These are phyloP conservation scores for Perca fluviatilis DNA, from an alignment of 2,113 vertebrate species.

Conservation along the genomic window DNA sequence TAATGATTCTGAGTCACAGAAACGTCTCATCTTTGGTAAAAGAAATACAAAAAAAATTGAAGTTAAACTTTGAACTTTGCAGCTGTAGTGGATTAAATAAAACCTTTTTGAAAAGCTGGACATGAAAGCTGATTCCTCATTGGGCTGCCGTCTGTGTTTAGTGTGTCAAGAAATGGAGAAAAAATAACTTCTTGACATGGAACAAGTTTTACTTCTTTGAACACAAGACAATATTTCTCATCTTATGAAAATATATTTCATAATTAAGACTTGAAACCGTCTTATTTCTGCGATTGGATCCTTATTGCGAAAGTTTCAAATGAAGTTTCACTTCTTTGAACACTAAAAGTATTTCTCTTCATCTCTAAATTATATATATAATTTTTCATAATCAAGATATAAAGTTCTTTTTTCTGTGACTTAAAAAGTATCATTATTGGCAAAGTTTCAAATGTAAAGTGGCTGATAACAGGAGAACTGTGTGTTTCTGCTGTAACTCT, in stretches of 20 bases:
- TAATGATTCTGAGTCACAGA: conserved; percentile 15
- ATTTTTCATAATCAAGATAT: neutral
- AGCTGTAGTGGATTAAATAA: neutral
- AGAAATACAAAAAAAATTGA: neutral
- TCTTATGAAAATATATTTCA: too few species aligned
- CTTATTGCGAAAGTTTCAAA: neutral
- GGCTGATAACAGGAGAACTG: neutral
- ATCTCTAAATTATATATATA: neutral
- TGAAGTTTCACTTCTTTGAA: neutral
- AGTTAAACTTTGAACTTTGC: neutral
- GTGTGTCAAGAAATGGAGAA: too few species aligned
- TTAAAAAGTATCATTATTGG: neutral
- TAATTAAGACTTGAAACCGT: neutral
- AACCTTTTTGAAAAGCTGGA: neutral
- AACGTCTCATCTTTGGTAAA: neutral
- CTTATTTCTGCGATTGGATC: conserved; percentile 11
- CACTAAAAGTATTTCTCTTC: neutral
- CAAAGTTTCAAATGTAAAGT: neutral
- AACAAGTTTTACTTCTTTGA: neutral
- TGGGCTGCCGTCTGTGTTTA: neutral
- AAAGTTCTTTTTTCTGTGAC: conserved; percentile 19
- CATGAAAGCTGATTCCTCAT: neutral
- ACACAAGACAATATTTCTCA: neutral
- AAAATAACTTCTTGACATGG: too few species aligned
- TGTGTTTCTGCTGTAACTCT: neutral